These are phyloP conservation scores for Colletes collaris DNA, from an alignment of 2,888 invertebrate genomes.

Conservation along the genomic window DNA sequence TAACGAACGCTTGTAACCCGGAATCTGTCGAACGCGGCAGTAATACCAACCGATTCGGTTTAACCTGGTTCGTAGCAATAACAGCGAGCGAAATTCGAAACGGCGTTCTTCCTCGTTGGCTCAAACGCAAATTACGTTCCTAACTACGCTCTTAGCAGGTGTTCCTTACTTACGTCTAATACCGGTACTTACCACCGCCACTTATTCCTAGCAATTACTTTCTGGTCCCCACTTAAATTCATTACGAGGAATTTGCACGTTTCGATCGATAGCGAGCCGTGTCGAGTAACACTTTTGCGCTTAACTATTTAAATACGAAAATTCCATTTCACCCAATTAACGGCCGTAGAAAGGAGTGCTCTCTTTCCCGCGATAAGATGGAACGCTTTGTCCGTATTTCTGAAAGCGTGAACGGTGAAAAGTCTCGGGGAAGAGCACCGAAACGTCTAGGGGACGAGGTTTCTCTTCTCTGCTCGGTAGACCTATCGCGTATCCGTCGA, in stretches of 20 bases:
- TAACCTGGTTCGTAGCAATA: conserved; percentile 35
- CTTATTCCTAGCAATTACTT: conserved; percentile 31
- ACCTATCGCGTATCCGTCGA: conserved; percentile 37
- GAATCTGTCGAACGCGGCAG: conserved; percentile 26
- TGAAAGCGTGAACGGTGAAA: neutral
- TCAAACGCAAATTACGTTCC: conserved; percentile 33
- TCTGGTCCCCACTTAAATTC: conserved; percentile 13
- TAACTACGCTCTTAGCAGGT: conserved; percentile 19
- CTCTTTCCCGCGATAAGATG: neutral
- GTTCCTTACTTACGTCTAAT: conserved; percentile 39
- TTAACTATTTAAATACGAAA: conserved; percentile 11
- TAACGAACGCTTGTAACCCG: conserved; percentile 28
- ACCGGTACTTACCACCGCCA: conserved; percentile 26
- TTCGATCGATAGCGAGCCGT: conserved; percentile 21
- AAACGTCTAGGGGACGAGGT: neutral
- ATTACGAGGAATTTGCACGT: conserved; percentile 7
- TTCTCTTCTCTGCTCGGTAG: conserved; percentile 8
- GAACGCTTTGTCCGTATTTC: neutral
- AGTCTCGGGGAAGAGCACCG: neutral
- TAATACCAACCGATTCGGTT: conserved; percentile 39
- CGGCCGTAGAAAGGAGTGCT: neutral
- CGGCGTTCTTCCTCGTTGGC: conserved; percentile 1
- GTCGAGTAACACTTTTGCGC: conserved; percentile 15
- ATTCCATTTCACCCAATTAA: neutral
- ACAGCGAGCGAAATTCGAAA: conserved; percentile 21